Evolutionary conservation across 2,113 vertebrate genomes (phyloP).

Genomic region (Mobula hypostoma): DNA sequence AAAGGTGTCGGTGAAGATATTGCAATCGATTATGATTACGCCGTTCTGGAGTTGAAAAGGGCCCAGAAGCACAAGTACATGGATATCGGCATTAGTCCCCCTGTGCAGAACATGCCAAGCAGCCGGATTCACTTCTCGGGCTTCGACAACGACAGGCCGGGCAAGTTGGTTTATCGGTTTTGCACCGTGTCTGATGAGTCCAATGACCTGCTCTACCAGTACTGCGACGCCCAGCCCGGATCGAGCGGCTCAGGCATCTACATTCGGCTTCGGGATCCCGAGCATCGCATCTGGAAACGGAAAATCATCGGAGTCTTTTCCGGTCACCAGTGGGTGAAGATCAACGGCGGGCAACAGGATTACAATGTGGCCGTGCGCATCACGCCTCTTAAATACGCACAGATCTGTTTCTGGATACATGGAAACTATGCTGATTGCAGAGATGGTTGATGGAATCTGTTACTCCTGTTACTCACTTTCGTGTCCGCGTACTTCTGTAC

Average conservation of each 20-base stretch:
- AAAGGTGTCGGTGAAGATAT: slow-evolving; percentile 61
- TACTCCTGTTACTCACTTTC: not conserved
- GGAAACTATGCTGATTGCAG: slow-evolving; percentile 70
- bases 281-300: slow-evolving; percentile 81
- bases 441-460: slow-evolving; percentile 52
- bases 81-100: slow-evolving; percentile 81
- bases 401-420: slow-evolving; percentile 92
- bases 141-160: slow-evolving; percentile 80
- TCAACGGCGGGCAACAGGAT: slow-evolving; percentile 79
- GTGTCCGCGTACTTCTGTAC: slow-evolving; percentile 2
- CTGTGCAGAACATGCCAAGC: slow-evolving; percentile 74
- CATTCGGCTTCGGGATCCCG: slow-evolving; percentile 81
- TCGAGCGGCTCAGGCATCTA: slow-evolving; percentile 90
- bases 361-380: slow-evolving; percentile 94
- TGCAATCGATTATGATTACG: slow-evolving; percentile 83
- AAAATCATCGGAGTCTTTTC: slow-evolving; percentile 89
- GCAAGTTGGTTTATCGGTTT: slow-evolving; percentile 85
- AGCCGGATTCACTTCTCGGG: slow-evolving; percentile 93
- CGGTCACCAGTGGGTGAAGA: slow-evolving; percentile 87
- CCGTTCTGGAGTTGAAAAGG: slow-evolving; percentile 82
- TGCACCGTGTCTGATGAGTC: slow-evolving; percentile 90
- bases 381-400: slow-evolving; percentile 88
- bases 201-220: slow-evolving; percentile 81
- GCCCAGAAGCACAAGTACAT: slow-evolving; percentile 76
- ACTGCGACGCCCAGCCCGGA: slow-evolving; percentile 84